A percentile compares a stretch with the other conserved stretches of the same genome.
phyloP scores from a whole-genome alignment of 2,888 invertebrate genomes.

The Malthinus seriepunctatus region DNA sequence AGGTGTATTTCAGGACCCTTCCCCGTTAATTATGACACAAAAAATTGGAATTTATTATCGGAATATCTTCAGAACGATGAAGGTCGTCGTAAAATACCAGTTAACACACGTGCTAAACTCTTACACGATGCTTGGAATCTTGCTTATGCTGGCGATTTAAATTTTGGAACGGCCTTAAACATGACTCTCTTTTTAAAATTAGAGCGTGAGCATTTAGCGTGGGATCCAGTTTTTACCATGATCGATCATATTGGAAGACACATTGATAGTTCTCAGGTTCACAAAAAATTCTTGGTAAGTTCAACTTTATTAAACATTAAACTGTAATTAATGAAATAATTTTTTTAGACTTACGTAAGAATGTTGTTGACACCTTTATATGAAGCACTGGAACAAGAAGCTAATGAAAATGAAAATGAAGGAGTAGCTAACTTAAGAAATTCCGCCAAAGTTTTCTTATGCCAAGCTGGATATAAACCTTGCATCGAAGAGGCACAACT shows the following conservation, averaged over 20 bases:
- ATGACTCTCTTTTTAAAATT: slow-evolving; percentile 77
- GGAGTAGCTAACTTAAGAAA: slow-evolving; percentile 71
- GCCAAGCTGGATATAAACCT: slow-evolving; percentile 74
- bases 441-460: slow-evolving; percentile 72
- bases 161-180: slow-evolving; percentile 74
- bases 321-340: background rate
- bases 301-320: background rate
- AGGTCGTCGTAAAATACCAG: slow-evolving; percentile 64
- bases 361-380: slow-evolving; percentile 72
- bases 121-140: slow-evolving; percentile 80
- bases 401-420: slow-evolving; percentile 63
- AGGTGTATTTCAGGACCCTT: slow-evolving; percentile 66
- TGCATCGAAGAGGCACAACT: slow-evolving; percentile 76
- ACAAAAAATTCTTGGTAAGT: slow-evolving; percentile 73
- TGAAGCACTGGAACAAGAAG: slow-evolving; percentile 64
- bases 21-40: slow-evolving; percentile 79
- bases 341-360: slow-evolving; percentile 69
- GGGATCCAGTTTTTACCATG: slow-evolving; percentile 83
- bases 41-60: slow-evolving; percentile 77
- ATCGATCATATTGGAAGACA: slow-evolving; percentile 79
- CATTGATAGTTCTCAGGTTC: slow-evolving; percentile 67
- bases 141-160: slow-evolving; percentile 76
- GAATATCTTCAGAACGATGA: slow-evolving; percentile 63
- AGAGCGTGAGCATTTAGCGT: slow-evolving; percentile 75
- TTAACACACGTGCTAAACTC: slow-evolving; percentile 73